A percentile compares a stretch with the other conserved stretches of the same genome.
Conservation (phyloP, 2,113 vertebrate species). For the Collichthys lucidus region DNA sequence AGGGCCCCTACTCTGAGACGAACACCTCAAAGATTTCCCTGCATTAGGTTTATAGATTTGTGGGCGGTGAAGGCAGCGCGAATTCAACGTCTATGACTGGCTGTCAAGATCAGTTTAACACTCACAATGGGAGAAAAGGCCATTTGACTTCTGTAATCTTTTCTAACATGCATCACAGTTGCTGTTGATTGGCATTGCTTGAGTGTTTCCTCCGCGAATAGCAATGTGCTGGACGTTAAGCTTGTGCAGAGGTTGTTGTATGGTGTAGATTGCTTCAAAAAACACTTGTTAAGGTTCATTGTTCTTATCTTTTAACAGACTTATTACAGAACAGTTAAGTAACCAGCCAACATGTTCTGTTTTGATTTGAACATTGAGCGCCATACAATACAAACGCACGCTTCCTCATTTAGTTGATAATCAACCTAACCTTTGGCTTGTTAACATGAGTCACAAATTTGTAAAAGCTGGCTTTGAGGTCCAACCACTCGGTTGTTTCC, state of each 20-base stretch:
- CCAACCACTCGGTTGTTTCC: constrained; percentile 30
- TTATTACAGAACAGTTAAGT: constrained; percentile 7
- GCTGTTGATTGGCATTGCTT: constrained; percentile 68
- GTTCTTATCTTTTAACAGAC: constrained; percentile 34
- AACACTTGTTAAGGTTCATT: constrained; percentile 32
- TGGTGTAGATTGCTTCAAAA: constrained; percentile 39
- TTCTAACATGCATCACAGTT: constrained; percentile 68
- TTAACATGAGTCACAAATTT: constrained; percentile 50
- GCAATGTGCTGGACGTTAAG: constrained; percentile 50
- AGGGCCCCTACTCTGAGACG: constrained; percentile 62
- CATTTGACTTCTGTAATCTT: constrained; percentile 83
- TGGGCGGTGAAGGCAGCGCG: constrained; percentile 59
- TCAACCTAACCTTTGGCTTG: constrained; percentile 53
- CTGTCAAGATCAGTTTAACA: constrained; percentile 82
- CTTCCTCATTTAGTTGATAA: constrained; percentile 70
- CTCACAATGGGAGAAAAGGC: constrained; percentile 80
- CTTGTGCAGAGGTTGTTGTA: constrained; percentile 44
- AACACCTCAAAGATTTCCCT: constrained; percentile 77
- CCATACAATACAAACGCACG: constrained; percentile 29
- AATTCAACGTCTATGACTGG: constrained; percentile 69
- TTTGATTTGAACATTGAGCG: constrained; percentile 22
- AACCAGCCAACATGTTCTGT: constrained; percentile 17
- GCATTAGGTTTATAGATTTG: constrained; percentile 74
- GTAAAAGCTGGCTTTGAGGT: constrained; percentile 42
- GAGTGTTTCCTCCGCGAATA: constrained; percentile 47